Evolutionary conservation across 1,140 invertebrate species (phyloP).

Genomic region (Rhagoletis zephyria): DNA sequence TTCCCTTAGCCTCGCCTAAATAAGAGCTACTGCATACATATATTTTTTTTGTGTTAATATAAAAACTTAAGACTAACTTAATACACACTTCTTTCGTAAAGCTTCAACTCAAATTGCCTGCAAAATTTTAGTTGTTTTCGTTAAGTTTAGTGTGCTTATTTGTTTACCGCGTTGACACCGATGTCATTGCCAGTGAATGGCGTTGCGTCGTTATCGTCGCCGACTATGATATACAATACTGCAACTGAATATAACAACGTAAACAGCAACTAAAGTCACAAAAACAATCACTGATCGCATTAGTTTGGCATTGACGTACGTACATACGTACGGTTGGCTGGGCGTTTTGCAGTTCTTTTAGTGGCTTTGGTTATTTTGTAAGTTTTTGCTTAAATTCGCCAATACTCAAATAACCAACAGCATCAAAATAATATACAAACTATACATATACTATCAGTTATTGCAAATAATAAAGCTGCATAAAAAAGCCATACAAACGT

Average conservation of each 20-base stretch:
- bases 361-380: neutral
- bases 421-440: neutral
- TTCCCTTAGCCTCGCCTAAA: too few relatives aligned
- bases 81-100: too few relatives aligned
- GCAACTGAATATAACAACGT: neutral
- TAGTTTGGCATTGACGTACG: conserved; percentile 39
- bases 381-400: conserved; percentile 31
- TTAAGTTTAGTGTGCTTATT: conserved; percentile 31
- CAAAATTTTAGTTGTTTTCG: neutral
- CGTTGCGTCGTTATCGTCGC: neutral
- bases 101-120: too few relatives aligned
- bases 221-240: neutral
- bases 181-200: conserved; percentile 48
- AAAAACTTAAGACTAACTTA: too few relatives aligned
- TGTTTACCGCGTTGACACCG: neutral
- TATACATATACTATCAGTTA: neutral
- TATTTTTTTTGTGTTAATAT: too few relatives aligned
- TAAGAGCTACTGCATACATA: too few relatives aligned
- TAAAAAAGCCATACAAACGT: neutral
- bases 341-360: neutral
- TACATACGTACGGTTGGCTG: neutral
- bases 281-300: conserved; percentile 5
- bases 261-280: neutral
- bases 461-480: neutral
- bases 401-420: neutral